Evolutionary conservation across 2,888 invertebrate genomes (phyloP), one percentile per base, ranked within the genome.

Genomic region (Megastigmus dorsalis): DNA sequence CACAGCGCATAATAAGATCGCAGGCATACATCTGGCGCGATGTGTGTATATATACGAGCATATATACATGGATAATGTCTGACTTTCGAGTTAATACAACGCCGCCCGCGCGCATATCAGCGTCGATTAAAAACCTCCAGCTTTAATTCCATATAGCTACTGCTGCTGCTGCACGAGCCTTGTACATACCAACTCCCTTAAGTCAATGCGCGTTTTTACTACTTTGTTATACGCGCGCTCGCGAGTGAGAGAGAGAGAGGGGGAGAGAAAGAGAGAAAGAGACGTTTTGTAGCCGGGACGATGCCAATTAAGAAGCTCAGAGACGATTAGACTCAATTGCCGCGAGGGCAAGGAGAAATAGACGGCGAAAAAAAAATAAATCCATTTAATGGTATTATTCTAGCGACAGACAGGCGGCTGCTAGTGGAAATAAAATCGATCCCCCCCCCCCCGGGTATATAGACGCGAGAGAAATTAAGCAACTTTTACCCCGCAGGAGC

Each of bases 281-380:
- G n/a, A 41, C 30, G n/a, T 18, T 68, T 41, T 50, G 50, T 50
- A 50, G 50, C 28, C 10, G 50, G 33, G 54, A 67, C 57, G 62
- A 69, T 43, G 54, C 63, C 74, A 68, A 74, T 74, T 68, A 68
- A 74, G 62, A 36, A 59, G 68, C 68, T 48, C 54, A 23, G 26
- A 59, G 59, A 33, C 59, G 66, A 68, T 74, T 74, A 68, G 74
- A 54, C 18, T 55, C 62, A 57, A 74, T 74, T 68, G 55, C 20
- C 62, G 50, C n/a, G 48, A 50, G 30, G 30, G 43, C n/a, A 54
- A 9, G 20, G 28, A 33, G 43, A 50, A 30, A 67, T 28, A 48
- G 33, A 45, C 18, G 15, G 52, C 41, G 33, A 50, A 36, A 50
- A 62, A 54, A 48, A 60, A 66, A 60, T 60, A 57, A 73, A 73